phyloP scores from a whole-genome alignment of 92 coral and sea anemone species.

The Epizoanthus stellaris region DNA sequence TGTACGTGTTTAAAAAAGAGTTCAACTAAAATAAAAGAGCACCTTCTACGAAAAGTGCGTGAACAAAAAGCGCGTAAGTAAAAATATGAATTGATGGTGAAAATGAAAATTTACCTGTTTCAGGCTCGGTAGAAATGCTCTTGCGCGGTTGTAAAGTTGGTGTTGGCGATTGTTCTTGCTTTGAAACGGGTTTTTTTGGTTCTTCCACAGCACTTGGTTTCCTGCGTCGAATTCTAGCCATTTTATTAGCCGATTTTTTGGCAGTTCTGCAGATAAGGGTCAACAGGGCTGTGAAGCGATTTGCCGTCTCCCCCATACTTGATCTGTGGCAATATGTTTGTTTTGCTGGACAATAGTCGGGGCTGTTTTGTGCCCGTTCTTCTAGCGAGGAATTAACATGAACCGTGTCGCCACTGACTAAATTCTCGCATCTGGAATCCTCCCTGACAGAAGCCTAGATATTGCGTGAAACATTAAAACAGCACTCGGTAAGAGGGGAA shows the following conservation, averaged over 20 bases:
- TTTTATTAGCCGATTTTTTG: conserved; percentile 79
- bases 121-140: conserved; percentile 25
- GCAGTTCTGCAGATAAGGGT: conserved; percentile 88
- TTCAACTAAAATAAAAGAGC: too few relatives aligned
- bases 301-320: conserved; percentile 61
- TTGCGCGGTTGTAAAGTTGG: conserved; percentile 30
- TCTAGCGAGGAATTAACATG: neutral
- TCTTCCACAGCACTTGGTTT: conserved; percentile 45
- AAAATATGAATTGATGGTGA: too few relatives aligned
- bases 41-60: neutral
- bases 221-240: conserved; percentile 77
- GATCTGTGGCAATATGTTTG: conserved; percentile 22
- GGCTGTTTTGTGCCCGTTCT: neutral
- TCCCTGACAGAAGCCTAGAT: conserved; percentile 10
- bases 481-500: neutral
- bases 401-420: conserved; percentile 21
- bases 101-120: conserved; percentile 41
- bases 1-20: too few relatives aligned
- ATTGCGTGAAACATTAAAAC: conserved; percentile 15
- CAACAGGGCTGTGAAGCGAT: conserved; percentile 70
- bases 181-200: conserved; percentile 1
- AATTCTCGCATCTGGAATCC: conserved; percentile 17
- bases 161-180: neutral
- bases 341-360: conserved; percentile 5
- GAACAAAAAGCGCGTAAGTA: neutral